phyloP scores from a whole-genome alignment of 2,888 invertebrate genomes.

The Leucophora obtusa region DNA sequence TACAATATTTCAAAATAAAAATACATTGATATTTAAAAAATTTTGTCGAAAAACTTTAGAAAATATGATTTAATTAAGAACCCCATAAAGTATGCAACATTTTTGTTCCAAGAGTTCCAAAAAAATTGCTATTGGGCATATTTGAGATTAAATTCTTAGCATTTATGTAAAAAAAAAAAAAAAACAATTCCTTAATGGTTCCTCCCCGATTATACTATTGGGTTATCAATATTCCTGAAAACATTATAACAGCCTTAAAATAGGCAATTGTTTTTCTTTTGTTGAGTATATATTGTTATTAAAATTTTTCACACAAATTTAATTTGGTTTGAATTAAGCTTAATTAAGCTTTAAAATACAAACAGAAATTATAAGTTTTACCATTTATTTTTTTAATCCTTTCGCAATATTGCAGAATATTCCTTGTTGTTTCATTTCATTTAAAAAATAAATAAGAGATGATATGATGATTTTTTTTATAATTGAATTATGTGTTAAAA shows the following conservation, averaged over 20 bases:
- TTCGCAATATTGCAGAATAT: slow-evolving; percentile 15
- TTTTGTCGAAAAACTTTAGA: too few relatives aligned
- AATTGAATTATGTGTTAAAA: slow-evolving; percentile 47
- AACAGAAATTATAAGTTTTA: slow-evolving; percentile 5
- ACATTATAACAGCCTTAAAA: background rate
- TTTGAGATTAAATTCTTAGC: too few relatives aligned
- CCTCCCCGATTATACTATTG: too few relatives aligned
- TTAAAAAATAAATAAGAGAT: slow-evolving; percentile 2
- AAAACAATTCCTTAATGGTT: too few relatives aligned
- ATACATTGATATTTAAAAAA: too few relatives aligned
- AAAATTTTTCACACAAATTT: background rate
- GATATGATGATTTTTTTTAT: slow-evolving; percentile 28
- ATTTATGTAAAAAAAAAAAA: too few relatives aligned
- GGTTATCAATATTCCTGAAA: too few relatives aligned
- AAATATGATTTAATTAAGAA: too few relatives aligned
- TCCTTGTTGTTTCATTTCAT: slow-evolving; percentile 11
- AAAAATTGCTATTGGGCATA: too few relatives aligned
- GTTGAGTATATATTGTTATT: background rate
- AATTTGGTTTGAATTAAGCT: background rate
- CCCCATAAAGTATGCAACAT: background rate
- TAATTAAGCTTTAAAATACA: background rate
- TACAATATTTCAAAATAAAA: too few relatives aligned
- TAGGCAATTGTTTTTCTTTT: background rate
- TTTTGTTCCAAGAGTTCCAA: background rate
- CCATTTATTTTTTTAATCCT: slow-evolving; percentile 38